Evolutionary conservation across 2,113 vertebrate species (phyloP).

Genomic region (Toxotes jaculatrix): DNA sequence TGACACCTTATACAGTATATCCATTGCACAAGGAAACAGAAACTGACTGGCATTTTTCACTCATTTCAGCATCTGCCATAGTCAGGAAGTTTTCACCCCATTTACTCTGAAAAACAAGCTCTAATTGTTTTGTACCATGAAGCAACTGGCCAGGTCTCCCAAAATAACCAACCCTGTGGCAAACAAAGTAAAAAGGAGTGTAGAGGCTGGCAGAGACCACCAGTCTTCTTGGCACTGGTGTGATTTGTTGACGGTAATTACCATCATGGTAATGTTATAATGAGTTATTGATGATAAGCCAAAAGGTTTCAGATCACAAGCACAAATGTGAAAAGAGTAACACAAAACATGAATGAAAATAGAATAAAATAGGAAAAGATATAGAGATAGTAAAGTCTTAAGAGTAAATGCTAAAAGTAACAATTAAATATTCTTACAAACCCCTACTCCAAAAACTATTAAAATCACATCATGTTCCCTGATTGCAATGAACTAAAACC

Average conservation of each 20-base stretch:
- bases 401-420: too few species aligned
- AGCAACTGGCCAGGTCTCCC: constrained; percentile 9
- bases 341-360: not conserved
- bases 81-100: not conserved
- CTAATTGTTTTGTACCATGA: constrained; percentile 7
- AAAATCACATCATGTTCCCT: too few species aligned
- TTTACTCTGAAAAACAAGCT: not conserved
- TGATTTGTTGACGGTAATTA: constrained; percentile 22
- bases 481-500: not conserved
- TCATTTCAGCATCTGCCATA: not conserved
- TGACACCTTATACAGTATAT: not conserved
- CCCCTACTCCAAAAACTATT: too few species aligned
- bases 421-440: too few species aligned
- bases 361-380: too few species aligned
- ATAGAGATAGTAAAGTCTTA: too few species aligned
- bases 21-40: not conserved
- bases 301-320: not conserved
- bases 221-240: not conserved
- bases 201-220: not conserved
- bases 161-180: constrained; percentile 2
- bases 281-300: constrained; percentile 1
- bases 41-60: not conserved
- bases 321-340: not conserved
- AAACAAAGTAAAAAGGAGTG: constrained; percentile 7
- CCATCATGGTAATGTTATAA: not conserved